A percentile compares a stretch with the other conserved stretches of the same genome.
Conservation (phyloP, 2,888 invertebrate genomes). For the Sympetrum striolatum region DNA sequence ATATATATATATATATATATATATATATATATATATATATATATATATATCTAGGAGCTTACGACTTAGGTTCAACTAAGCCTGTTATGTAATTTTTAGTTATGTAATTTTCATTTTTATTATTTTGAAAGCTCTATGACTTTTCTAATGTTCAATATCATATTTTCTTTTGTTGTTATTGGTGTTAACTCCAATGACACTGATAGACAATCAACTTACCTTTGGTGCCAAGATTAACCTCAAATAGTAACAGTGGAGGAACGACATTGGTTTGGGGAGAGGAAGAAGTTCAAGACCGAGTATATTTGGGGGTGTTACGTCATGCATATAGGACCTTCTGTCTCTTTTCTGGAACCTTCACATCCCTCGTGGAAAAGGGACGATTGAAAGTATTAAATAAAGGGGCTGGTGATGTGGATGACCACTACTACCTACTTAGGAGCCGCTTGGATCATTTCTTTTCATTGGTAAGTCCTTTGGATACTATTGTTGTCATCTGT, state of each 20-base stretch:
- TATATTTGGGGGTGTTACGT: slow-evolving; percentile 72
- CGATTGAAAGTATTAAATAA: slow-evolving; percentile 63
- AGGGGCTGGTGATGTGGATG: slow-evolving; percentile 59
- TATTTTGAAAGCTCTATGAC: background rate
- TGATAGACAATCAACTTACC: slow-evolving; percentile 79
- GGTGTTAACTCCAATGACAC: slow-evolving; percentile 46
- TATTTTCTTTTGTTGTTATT: background rate
- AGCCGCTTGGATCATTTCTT: slow-evolving; percentile 78
- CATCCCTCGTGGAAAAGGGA: slow-evolving; percentile 50
- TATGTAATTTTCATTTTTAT: too few species aligned
- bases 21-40: too few species aligned
- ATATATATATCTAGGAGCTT: too few species aligned
- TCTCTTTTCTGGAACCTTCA: slow-evolving; percentile 82
- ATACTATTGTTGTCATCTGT: background rate
- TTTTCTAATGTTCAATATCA: background rate
- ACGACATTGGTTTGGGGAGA: slow-evolving; percentile 72
- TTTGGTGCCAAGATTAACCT: slow-evolving; percentile 58
- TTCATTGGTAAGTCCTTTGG: slow-evolving; percentile 67
- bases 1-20: too few species aligned
- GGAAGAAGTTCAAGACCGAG: slow-evolving; percentile 81
- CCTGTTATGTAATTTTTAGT: too few species aligned
- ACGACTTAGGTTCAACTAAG: too few species aligned
- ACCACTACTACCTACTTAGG: slow-evolving; percentile 66
- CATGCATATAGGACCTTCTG: slow-evolving; percentile 86
- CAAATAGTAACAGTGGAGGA: slow-evolving; percentile 59